A percentile compares a stretch with the other conserved stretches of the same genome.
phyloP scores from a whole-genome alignment of 2,113 vertebrate species.

The Bos taurus region ARS-UCD2.0 NC_037338.1:51461001-51461500 shows the following conservation, averaged over 20 bases:
- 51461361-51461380: not conserved
- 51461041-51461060: not conserved
- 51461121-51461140: not conserved
- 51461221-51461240: not conserved
- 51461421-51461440: not conserved
- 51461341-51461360: not conserved
- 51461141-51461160: not conserved
- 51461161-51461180: not conserved
- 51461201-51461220: not conserved
- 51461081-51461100: not conserved
- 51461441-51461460: not conserved
- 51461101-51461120: not conserved
- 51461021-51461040: not conserved
- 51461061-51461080: not conserved
- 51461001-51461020: not conserved
- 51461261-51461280: not conserved
- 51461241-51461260: not conserved
- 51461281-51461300: not conserved
- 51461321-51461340: not conserved
- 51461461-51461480: not conserved
- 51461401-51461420: not conserved
- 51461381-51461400: not conserved
- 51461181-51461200: not conserved
- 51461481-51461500: not conserved
- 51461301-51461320: not conserved